Conservation (phyloP, 92 coral and sea anemone species). For the Phenganax marumi region DNA sequence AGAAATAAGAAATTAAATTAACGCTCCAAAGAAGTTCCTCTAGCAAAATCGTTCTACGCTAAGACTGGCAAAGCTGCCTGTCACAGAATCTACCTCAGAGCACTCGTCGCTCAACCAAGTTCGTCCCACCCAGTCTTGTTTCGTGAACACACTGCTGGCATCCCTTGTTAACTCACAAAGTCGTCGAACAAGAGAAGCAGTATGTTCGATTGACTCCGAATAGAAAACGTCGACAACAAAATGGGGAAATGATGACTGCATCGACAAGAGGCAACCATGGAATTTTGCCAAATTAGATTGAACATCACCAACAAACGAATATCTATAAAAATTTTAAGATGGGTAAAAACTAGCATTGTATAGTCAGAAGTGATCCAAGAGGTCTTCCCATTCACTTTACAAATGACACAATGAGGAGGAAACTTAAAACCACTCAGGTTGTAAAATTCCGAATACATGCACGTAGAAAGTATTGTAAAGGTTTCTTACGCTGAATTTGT, state of each 20-base stretch:
- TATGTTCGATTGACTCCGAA: slow-evolving; percentile 62
- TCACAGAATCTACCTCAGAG: slow-evolving; percentile 59
- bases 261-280: slow-evolving; percentile 74
- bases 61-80: too few species aligned
- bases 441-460: not conserved
- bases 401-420: too few species aligned
- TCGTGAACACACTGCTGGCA: slow-evolving; percentile 69
- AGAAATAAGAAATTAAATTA: too few species aligned
- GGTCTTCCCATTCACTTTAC: too few species aligned
- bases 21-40: too few species aligned
- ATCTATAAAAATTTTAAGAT: slow-evolving; percentile 32
- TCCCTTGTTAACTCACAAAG: slow-evolving; percentile 73
- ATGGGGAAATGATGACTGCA: slow-evolving; percentile 51
- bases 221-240: slow-evolving; percentile 76
- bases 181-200: slow-evolving; percentile 72
- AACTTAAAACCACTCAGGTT: not conserved
- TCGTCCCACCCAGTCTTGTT: slow-evolving; percentile 79
- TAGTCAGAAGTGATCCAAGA: not conserved
- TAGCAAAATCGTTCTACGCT: too few species aligned
- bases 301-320: slow-evolving; percentile 51
- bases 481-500: slow-evolving; percentile 53
- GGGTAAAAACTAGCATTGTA: not conserved
- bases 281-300: slow-evolving; percentile 69
- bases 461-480: too few species aligned
- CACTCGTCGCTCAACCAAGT: slow-evolving; percentile 89